Evolutionary conservation across 2,113 vertebrate species (phyloP).

Genomic region (Rhodinocichla rosea): DNA sequence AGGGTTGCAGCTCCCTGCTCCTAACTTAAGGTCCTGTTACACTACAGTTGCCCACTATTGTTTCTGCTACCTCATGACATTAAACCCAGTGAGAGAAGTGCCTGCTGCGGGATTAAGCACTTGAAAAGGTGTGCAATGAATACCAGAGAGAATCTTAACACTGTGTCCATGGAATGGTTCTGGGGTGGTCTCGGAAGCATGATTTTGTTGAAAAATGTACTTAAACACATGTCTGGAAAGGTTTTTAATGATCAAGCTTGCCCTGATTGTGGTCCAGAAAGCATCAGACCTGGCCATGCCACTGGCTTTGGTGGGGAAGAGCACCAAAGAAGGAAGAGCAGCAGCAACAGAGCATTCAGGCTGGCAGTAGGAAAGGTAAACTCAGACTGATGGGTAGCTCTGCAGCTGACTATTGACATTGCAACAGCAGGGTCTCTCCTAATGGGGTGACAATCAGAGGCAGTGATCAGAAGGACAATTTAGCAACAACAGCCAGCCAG

Average conservation of each 20-base stretch:
- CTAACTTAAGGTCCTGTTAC: neutral
- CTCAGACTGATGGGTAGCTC: neutral
- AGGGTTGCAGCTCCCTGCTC: neutral
- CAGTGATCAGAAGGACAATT: neutral
- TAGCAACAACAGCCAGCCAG: neutral
- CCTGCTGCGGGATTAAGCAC: neutral
- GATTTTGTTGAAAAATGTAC: neutral
- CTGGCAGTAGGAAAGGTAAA: neutral
- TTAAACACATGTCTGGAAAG: neutral
- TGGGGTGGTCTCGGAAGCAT: neutral
- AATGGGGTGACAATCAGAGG: neutral
- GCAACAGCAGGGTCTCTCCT: neutral
- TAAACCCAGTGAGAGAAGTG: neutral
- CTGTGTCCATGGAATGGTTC: neutral
- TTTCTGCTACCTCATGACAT: neutral
- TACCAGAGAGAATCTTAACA: neutral
- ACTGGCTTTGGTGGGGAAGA: neutral
- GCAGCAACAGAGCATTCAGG: neutral
- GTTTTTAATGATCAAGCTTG: neutral
- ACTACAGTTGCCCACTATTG: neutral
- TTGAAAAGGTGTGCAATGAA: neutral
- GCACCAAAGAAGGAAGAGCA: neutral
- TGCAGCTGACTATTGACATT: neutral
- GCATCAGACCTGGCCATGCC: neutral
- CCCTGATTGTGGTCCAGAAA: neutral